phyloP scores from a whole-genome alignment of 2,797 vertebrate species.

The Cyclopterus lumpus region DNA sequence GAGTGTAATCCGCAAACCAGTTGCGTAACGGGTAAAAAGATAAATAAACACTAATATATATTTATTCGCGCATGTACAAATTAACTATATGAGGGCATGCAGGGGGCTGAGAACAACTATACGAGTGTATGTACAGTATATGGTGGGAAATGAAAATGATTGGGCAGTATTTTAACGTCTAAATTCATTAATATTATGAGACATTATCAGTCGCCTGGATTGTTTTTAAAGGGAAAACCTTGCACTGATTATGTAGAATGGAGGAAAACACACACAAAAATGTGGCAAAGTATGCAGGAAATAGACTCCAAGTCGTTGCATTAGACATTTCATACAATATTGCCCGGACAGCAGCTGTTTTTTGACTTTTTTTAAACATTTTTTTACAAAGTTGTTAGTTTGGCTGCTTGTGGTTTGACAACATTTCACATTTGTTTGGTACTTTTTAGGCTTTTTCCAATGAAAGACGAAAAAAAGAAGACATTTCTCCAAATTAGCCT shows the following conservation, averaged over 20 bases:
- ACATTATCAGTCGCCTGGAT: background rate
- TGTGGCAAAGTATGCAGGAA: background rate
- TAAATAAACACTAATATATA: background rate
- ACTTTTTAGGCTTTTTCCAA: no score
- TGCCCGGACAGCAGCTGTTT: no score
- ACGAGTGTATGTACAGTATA: background rate
- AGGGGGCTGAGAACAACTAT: background rate
- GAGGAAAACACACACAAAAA: background rate
- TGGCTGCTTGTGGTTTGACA: no score
- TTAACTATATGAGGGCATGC: background rate
- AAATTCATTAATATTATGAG: background rate
- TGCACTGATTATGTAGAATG: rapidly evolving
- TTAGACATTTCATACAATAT: background rate
- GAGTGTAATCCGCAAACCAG: background rate
- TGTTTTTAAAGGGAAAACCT: background rate
- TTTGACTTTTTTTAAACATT: no score
- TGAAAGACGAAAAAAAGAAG: no score
- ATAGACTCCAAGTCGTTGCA: background rate
- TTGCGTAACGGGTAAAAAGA: background rate
- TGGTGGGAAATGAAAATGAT: background rate
- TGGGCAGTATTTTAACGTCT: background rate
- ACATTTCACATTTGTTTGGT: no score
- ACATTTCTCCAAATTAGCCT: background rate
- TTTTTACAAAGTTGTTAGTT: no score
- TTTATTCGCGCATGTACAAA: background rate